phyloP scores from a whole-genome alignment of 2,113 vertebrate genomes.

The Rallus limicola region DNA sequence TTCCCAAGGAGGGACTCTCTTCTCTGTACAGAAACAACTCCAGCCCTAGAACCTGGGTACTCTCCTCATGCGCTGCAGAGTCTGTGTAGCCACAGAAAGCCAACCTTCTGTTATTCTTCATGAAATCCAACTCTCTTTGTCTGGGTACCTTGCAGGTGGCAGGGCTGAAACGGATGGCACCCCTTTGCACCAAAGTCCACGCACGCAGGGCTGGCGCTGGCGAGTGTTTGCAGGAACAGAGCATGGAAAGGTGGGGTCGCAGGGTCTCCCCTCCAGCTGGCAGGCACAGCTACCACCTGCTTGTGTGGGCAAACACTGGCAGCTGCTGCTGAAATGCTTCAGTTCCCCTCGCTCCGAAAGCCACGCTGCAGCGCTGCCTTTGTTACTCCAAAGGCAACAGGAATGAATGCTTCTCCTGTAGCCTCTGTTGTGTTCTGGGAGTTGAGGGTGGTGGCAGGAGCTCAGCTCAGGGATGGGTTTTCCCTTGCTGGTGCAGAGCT shows the following conservation, averaged over 20 bases:
- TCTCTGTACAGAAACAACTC: not conserved
- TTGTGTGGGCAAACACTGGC: not conserved
- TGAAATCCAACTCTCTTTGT: not conserved
- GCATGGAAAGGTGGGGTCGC: not conserved
- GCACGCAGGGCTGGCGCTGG: not conserved
- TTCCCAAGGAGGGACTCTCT: not conserved
- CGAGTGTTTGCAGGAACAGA: not conserved
- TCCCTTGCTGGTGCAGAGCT: not conserved
- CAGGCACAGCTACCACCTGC: not conserved
- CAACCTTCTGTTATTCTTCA: not conserved
- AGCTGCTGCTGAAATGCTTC: not conserved
- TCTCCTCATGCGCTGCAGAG: not conserved
- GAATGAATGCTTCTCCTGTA: not conserved
- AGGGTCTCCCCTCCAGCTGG: not conserved
- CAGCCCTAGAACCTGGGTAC: not conserved
- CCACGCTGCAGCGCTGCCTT: not conserved
- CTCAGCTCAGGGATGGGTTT: not conserved
- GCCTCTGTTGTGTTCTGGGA: accelerated
- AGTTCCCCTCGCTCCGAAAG: not conserved
- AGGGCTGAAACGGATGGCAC: not conserved
- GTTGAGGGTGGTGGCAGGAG: not conserved
- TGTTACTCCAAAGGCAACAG: accelerated
- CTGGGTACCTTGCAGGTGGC: not conserved
- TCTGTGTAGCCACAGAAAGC: not conserved
- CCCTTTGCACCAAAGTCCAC: accelerated